Percentiles rank a stretch among this genome's conserved stretches.
phyloP scores from a whole-genome alignment of 2,888 invertebrate genomes.

The Chironomus riparius region DNA sequence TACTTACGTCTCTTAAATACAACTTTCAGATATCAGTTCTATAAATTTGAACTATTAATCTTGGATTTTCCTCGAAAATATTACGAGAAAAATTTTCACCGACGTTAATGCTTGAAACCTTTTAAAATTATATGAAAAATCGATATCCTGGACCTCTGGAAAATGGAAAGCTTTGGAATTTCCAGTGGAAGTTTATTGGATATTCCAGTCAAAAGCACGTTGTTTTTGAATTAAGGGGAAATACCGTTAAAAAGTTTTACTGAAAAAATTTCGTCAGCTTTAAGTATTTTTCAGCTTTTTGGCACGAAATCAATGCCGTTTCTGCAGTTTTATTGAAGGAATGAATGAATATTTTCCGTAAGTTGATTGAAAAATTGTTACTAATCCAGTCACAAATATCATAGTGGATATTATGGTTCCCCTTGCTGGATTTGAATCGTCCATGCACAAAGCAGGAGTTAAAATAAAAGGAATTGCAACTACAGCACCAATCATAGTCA shows the following conservation, averaged over 20 bases:
- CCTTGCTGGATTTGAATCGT: slow-evolving; percentile 60
- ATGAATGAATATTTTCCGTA: too few relatives aligned
- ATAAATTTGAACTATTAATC: not conserved
- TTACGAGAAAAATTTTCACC: slow-evolving; percentile 3
- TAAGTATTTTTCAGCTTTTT: not conserved
- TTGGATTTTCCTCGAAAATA: not conserved
- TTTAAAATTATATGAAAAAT: slow-evolving; percentile 12
- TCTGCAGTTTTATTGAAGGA: not conserved
- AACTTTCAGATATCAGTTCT: not conserved
- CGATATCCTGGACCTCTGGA: slow-evolving; percentile 11
- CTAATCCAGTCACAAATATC: slow-evolving; percentile 71
- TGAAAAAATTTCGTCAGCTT: too few relatives aligned
- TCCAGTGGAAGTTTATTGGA: not conserved
- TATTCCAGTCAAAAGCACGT: not conserved
- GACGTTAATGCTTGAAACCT: not conserved
- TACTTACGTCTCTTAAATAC: slow-evolving; percentile 17
- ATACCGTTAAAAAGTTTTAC: not conserved
- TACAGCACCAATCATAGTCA: slow-evolving; percentile 79
- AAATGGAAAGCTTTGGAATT: not conserved
- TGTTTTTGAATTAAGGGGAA: not conserved
- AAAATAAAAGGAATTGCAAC: slow-evolving; percentile 74
- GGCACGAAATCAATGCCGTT: not conserved
- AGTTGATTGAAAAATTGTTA: slow-evolving; percentile 62
- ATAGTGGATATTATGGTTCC: slow-evolving; percentile 73
- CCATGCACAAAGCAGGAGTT: slow-evolving; percentile 72